Base-by-base conservation (phyloP, 2,888 invertebrate genomes). In the Standfussiana lucernea region DNA sequence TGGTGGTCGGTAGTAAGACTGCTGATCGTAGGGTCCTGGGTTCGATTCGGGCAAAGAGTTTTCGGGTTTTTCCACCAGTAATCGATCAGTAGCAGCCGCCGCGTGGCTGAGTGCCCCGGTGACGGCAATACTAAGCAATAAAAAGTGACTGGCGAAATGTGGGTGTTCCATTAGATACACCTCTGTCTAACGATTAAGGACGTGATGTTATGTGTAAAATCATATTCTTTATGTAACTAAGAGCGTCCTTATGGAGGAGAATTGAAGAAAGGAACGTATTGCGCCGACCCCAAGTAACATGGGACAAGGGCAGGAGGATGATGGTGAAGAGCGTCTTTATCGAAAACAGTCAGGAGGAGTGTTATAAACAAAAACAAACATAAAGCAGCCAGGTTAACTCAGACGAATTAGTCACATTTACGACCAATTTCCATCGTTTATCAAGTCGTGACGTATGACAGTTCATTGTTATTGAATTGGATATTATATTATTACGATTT, bases 401-500 rank as follows among this genome's bases (percentile, higher is more conserved):
- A 18, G 35, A 45, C 32, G 67, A 65, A 82, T 82, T 69, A 59
- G 59, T 56, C n/a, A 62, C 35, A 62, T 78, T 83, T 62, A 83
- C 37, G 66, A 82, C 42, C 83, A 68, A 78, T 78, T 75, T 7
- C 24, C 24, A 79, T 42, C 80, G 59, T 79, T 82, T 82, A 79
- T 47, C 21, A 47, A 77, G 18, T 40, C 40, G 13, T 83, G 83
- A 80, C 70, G 80, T 79, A 79, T 66, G 66, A 72, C 79, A 80
- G 66, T 32, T 45, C 70, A 72, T 86, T 81, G 85, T 79, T 79
- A 75, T 74, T 61, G 50, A n/a, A 75, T n/a, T n/a, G n/a, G n/a
- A n/a, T n/a, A n/a, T n/a, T 67, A 84, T 77, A 70, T 80, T 79
- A 79, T 78, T 50, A 82, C 62, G 70, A 73, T 75, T 80, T 76